Conservation (phyloP, 23 tunicate species). For the Ciona savignyi region DNA sequence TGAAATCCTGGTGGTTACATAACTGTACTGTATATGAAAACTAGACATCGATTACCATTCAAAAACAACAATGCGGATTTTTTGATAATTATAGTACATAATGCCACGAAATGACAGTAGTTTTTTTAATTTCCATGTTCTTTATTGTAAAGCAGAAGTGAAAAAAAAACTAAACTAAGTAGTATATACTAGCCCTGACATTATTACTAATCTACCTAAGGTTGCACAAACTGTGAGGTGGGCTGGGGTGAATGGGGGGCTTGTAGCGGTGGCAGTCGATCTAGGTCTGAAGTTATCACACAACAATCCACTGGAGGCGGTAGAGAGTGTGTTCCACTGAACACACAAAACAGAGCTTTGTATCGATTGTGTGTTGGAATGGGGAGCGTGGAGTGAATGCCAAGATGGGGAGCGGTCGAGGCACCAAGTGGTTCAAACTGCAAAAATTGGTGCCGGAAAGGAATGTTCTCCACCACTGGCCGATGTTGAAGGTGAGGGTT, state of each 20-base stretch:
- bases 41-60: too few relatives aligned
- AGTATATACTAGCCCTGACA: too few relatives aligned
- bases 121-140: too few relatives aligned
- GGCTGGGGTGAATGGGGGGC: conserved; percentile 70
- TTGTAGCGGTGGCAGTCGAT: conserved; percentile 33
- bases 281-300: conserved; percentile 26
- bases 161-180: too few relatives aligned
- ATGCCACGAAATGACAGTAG: too few relatives aligned
- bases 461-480: conserved; percentile 18
- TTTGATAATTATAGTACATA: too few relatives aligned
- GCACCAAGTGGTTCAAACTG: conserved; percentile 14
- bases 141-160: too few relatives aligned
- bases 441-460: conserved; percentile 10
- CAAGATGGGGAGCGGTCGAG: conserved; percentile 24
- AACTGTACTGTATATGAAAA: too few relatives aligned
- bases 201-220: too few relatives aligned
- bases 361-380: conserved; percentile 43
- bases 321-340: conserved; percentile 26
- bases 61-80: too few relatives aligned
- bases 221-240: conserved; percentile 51
- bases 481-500: conserved; percentile 40
- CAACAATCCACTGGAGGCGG: conserved; percentile 52
- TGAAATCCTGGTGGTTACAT: too few relatives aligned
- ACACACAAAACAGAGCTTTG: conserved; percentile 25
- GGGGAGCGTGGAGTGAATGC: conserved; percentile 58